Conservation (phyloP, 2,113 vertebrate genomes). For the Sterna hirundo region DNA sequence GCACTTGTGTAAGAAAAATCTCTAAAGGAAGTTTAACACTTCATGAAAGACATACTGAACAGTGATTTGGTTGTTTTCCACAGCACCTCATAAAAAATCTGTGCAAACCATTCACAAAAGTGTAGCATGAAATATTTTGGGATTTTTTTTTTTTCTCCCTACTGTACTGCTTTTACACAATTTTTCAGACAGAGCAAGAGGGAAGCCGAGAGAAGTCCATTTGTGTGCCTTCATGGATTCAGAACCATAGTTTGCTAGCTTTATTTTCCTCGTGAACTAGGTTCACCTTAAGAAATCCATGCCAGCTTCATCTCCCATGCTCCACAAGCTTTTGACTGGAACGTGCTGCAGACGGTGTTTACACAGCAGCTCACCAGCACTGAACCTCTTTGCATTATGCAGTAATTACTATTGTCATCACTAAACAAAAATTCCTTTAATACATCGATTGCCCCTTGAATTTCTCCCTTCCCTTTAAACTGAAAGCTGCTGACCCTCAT, state of each 20-base stretch:
- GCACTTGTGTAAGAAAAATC: not conserved
- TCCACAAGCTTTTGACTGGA: not conserved
- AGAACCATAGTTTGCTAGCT: not conserved
- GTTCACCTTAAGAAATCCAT: not conserved
- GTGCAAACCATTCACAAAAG: not conserved
- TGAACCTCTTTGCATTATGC: not conserved
- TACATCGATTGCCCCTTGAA: not conserved
- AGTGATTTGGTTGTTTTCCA: not conserved
- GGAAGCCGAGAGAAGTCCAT: not conserved
- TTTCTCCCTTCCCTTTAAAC: not conserved
- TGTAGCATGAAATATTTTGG: not conserved
- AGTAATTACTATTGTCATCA: not conserved
- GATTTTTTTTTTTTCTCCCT: not conserved
- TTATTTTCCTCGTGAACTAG: not conserved
- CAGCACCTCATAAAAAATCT: not conserved
- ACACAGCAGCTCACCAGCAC: not conserved
- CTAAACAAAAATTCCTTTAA: not conserved
- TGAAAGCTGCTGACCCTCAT: not conserved
- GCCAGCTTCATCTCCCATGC: not conserved
- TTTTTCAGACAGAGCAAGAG: not conserved
- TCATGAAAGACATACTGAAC: not conserved
- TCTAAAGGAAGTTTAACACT: not conserved
- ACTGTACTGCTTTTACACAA: not conserved
- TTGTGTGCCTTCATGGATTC: not conserved
- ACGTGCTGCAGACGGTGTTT: not conserved